Evolutionary conservation across 1,140 invertebrate species (phyloP), one percentile per base, ranked within the genome.

Genomic region (Heliothis virescens): DNA sequence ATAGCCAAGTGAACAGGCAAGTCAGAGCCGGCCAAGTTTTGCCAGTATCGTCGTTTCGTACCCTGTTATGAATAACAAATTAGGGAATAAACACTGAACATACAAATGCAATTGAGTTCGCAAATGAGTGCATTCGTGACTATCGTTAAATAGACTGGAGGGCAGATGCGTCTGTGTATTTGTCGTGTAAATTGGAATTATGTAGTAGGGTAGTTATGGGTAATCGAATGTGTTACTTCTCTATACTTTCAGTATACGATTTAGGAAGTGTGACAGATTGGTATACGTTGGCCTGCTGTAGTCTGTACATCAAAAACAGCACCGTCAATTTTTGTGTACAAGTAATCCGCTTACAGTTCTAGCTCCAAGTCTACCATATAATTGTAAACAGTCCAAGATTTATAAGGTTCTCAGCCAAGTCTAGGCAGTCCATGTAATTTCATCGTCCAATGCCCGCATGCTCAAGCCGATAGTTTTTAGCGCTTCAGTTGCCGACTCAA

Each of bases 31-130:
- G 26, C 69, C 69, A 72, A 72, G 69, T 72, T 72, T 63, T 3
- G 26, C 52, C 13, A 57, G 26, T 72, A 72, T 72, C 69, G 50
- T n/a, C 52, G 52, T 26, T 72, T 57, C 52, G 57, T 21, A 69
- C 21, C 29, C 69, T 72, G 52, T 72, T 72, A 72, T 72, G 69
- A 72, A 57, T 72, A 72, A 72, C 52, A 72, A 72, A 72, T 72
- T 72, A 69, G 18, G 48, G 16, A 65, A 65, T 65, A 65, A 69
- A 69, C 65, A 69, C 47, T 21, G 18, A 69, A 69, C 47, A 41
- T 63, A 52, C 48, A 52, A 34, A 69, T 53, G 65, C 48, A 69
- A 53, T 69, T 69, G 26, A 47, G 65, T 69, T 53, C 48, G 10
- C 48, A 69, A 69, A 69, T 53, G 47, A 69, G 21, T 69, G 18